phyloP scores from a whole-genome alignment of 2,113 vertebrate species.

The Tetrax tetrax region DNA sequence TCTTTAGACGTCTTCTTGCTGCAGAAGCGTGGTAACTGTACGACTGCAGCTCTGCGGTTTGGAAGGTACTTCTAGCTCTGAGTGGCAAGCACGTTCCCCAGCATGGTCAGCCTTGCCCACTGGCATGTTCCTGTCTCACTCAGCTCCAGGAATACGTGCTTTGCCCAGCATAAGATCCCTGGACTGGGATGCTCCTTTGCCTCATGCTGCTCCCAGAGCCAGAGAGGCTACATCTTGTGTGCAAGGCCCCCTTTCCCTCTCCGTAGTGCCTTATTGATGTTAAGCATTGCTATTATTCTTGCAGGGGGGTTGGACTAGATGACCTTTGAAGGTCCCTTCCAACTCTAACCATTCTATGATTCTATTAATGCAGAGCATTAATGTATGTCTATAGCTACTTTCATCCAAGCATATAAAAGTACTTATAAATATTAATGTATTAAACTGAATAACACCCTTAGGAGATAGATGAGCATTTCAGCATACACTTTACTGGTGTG shows the following conservation, averaged over 20 bases:
- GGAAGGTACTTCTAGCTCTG: background rate
- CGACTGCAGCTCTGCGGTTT: background rate
- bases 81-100: background rate
- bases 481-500: background rate
- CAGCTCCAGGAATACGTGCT: background rate
- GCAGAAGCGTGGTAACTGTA: background rate
- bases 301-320: no score
- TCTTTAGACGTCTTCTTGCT: background rate
- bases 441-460: conserved; percentile 33
- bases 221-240: background rate
- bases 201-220: background rate
- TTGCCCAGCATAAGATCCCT: background rate
- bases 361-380: background rate
- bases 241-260: background rate
- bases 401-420: conserved; percentile 14
- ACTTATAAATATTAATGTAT: conserved; percentile 32
- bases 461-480: conserved; percentile 13
- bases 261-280: background rate
- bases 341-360: no score
- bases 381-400: background rate
- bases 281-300: background rate
- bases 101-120: background rate
- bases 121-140: fast-evolving
- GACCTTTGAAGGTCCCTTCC: no score
- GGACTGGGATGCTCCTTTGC: background rate